Conservation (phyloP, 2,888 invertebrate genomes). For the Cataglyphis rosenhaueri region DNA sequence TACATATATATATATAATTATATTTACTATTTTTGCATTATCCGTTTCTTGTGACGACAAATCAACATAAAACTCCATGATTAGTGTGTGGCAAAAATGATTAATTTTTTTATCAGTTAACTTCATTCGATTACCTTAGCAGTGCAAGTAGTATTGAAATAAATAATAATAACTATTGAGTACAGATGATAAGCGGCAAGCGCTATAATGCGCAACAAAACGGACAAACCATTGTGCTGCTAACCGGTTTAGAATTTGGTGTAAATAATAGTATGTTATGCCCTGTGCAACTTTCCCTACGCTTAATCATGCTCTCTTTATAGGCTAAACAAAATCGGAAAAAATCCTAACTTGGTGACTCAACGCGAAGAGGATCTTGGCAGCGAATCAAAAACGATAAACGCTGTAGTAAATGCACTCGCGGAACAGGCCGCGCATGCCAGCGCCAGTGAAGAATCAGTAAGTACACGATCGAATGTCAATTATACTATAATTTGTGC, state of each 20-base stretch:
- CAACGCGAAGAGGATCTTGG: slow-evolving; percentile 91
- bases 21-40: background rate
- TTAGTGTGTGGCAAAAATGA: slow-evolving; percentile 59
- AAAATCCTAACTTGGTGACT: slow-evolving; percentile 96
- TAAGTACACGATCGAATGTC: slow-evolving; percentile 79
- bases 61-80: slow-evolving; percentile 41
- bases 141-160: slow-evolving; percentile 70
- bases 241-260: slow-evolving; percentile 76
- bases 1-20: background rate
- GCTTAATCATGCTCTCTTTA: slow-evolving; percentile 84
- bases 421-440: slow-evolving; percentile 96
- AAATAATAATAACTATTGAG: slow-evolving; percentile 58
- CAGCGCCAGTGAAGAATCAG: slow-evolving; percentile 91
- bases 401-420: slow-evolving; percentile 96
- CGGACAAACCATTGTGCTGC: slow-evolving; percentile 68
- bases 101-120: slow-evolving; percentile 59
- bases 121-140: slow-evolving; percentile 69
- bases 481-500: background rate
- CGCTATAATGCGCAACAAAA: slow-evolving; percentile 41
- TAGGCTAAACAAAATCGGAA: slow-evolving; percentile 98
- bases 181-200: slow-evolving; percentile 51
- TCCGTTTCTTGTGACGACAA: background rate
- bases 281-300: slow-evolving; percentile 84
- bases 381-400: slow-evolving; percentile 93
- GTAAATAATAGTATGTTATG: slow-evolving; percentile 84